Conservation (phyloP, 2,113 vertebrate species). For the Ctenomys sociabilis region DNA sequence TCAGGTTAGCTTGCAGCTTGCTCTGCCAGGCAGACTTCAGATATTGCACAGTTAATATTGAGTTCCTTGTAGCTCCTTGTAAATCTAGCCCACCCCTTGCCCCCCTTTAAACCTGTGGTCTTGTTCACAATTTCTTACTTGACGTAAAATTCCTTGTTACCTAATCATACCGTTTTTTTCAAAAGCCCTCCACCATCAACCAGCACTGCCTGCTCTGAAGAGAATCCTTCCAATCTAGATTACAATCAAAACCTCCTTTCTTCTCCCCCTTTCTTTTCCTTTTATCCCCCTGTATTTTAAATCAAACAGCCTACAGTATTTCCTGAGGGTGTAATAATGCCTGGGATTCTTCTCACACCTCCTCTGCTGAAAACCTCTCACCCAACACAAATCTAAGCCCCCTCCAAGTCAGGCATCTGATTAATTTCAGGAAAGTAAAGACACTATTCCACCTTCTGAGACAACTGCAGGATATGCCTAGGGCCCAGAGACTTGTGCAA, state of each 20-base stretch:
- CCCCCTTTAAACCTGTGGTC: constrained; percentile 72
- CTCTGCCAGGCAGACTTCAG: constrained; percentile 66
- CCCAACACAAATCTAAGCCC: not conserved
- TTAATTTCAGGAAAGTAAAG: not conserved
- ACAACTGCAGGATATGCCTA: not conserved
- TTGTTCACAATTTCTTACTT: constrained; percentile 77
- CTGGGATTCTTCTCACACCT: not conserved
- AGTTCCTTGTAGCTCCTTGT: constrained; percentile 83
- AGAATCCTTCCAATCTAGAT: not conserved
- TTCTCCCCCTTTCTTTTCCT: not conserved
- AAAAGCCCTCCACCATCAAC: not conserved
- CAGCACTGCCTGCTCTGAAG: not conserved
- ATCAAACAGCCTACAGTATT: constrained; percentile 26
- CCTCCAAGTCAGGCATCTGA: not conserved
- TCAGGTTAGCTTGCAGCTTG: not conserved
- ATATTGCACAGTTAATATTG: constrained; percentile 77
- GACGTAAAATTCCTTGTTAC: constrained; percentile 82
- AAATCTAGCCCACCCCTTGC: constrained; percentile 78
- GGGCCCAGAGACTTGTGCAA: not conserved
- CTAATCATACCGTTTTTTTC: constrained; percentile 60
- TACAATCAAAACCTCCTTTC: not conserved
- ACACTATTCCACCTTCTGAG: not conserved
- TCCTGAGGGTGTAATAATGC: not conserved
- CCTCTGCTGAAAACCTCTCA: not conserved
- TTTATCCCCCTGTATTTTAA: constrained; percentile 10